Evolutionary conservation across 2,888 invertebrate genomes (phyloP).

Genomic region (Hydropsyche betteni): DNA sequence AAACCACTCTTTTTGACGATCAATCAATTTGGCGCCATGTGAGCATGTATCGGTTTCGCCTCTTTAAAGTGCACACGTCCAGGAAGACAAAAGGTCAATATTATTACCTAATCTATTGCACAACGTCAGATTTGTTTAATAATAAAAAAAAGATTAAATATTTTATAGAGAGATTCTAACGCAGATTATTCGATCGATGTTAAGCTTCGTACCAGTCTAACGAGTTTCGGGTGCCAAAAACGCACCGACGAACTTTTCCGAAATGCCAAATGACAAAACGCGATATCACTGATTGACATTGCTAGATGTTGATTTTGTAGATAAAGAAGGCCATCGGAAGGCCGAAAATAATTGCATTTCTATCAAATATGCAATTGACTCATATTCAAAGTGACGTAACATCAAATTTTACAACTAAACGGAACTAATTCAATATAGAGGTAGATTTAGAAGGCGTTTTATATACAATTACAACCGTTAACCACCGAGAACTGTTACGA

Average conservation of each 20-base stretch:
- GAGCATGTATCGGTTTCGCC: too few species aligned
- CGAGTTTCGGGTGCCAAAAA: conserved; percentile 22
- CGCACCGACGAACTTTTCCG: neutral
- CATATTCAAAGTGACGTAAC: too few species aligned
- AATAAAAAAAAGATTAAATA: conserved; percentile 6
- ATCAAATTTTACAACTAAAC: too few species aligned
- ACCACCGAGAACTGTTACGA: too few species aligned
- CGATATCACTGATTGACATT: conserved; percentile 15
- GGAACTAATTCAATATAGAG: too few species aligned
- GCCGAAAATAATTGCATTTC: neutral
- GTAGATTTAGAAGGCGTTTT: too few species aligned
- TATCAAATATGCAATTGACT: neutral
- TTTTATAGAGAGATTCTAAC: conserved; percentile 15
- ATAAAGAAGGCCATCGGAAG: conserved; percentile 25
- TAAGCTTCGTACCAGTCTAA: neutral
- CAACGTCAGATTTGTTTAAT: neutral
- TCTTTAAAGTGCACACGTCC: too few species aligned
- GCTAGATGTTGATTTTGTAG: neutral
- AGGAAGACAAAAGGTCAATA: too few species aligned
- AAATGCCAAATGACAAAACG: conserved; percentile 27
- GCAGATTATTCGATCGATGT: conserved; percentile 21
- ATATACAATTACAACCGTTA: too few species aligned
- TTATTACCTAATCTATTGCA: conserved; percentile 1
- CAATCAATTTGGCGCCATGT: too few species aligned
- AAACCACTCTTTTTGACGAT: too few species aligned